Percentiles rank a stretch among this genome's conserved stretches.
phyloP scores from a whole-genome alignment of 2,113 vertebrate species.

The Sander lucioperca region DNA sequence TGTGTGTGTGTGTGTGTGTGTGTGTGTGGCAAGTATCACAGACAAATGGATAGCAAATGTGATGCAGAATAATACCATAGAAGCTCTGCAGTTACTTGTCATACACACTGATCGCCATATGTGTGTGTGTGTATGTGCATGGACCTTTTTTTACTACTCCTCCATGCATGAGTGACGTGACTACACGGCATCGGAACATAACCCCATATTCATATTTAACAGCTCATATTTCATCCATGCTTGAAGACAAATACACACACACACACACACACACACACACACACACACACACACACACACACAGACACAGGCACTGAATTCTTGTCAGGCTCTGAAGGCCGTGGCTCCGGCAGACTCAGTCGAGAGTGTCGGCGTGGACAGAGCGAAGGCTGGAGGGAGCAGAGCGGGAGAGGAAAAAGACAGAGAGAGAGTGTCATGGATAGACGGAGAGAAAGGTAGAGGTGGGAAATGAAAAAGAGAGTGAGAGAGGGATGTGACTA shows the following conservation, averaged over 20 bases:
- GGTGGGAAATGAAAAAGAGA: slow-evolving; percentile 66
- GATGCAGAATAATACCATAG: slow-evolving; percentile 71
- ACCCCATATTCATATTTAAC: slow-evolving; percentile 77
- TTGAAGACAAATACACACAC: slow-evolving; percentile 50
- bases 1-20: slow-evolving; percentile 4
- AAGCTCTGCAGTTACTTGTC: slow-evolving; percentile 60
- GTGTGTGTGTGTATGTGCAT: slow-evolving; percentile 14
- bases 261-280: slow-evolving; percentile 4
- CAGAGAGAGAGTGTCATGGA: slow-evolving; percentile 59
- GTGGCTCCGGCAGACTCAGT: slow-evolving; percentile 68
- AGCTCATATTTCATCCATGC: slow-evolving; percentile 78
- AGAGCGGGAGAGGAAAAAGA: slow-evolving; percentile 30
- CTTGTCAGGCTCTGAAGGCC: slow-evolving; percentile 76
- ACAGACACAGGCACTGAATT: slow-evolving; percentile 48
- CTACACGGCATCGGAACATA: slow-evolving; percentile 66
- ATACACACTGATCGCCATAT: slow-evolving; percentile 37
- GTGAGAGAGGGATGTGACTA: slow-evolving; percentile 80
- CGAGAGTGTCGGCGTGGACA: slow-evolving; percentile 67
- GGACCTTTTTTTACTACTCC: slow-evolving; percentile 40
- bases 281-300: background rate
- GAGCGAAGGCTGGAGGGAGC: slow-evolving; percentile 56
- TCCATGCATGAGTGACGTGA: slow-evolving; percentile 62
- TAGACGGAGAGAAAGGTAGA: slow-evolving; percentile 70
- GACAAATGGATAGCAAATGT: slow-evolving; percentile 73
- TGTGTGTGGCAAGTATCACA: slow-evolving; percentile 58